Conservation (phyloP, 2,797 vertebrate genomes). For the Gymnocypris eckloni region DNA sequence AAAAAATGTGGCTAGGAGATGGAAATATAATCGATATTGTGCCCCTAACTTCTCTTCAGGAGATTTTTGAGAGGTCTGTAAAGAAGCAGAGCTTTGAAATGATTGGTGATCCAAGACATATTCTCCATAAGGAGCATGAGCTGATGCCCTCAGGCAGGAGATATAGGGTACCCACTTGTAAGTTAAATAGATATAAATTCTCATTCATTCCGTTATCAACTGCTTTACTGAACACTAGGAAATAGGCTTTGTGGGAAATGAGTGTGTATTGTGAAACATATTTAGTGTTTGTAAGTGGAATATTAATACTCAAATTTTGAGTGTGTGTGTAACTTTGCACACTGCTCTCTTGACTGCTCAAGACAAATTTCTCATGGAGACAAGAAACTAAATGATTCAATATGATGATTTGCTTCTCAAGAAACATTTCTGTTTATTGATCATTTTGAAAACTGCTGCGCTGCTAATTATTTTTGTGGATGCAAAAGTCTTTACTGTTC, state of each 20-base stretch:
- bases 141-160: neutral
- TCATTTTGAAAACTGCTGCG: neutral
- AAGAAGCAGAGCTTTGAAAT: neutral
- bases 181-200: neutral
- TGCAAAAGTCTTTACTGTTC: neutral
- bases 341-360: too few relatives aligned
- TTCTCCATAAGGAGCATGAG: neutral
- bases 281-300: too few relatives aligned
- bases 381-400: too few relatives aligned
- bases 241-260: too few relatives aligned
- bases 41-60: too few relatives aligned
- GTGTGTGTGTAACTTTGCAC: too few relatives aligned
- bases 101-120: neutral
- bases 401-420: neutral
- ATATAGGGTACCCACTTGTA: neutral
- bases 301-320: too few relatives aligned
- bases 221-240: too few relatives aligned
- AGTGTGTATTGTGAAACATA: too few relatives aligned
- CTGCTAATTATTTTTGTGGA: neutral
- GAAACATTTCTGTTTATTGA: neutral
- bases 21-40: neutral
- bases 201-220: neutral
- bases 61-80: neutral
- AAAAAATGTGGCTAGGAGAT: neutral
- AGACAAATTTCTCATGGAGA: too few relatives aligned